Percentiles rank a stretch among this genome's conserved stretches.
phyloP scores from a whole-genome alignment of 2,113 vertebrate genomes.

The Ceyx margarethae region DNA sequence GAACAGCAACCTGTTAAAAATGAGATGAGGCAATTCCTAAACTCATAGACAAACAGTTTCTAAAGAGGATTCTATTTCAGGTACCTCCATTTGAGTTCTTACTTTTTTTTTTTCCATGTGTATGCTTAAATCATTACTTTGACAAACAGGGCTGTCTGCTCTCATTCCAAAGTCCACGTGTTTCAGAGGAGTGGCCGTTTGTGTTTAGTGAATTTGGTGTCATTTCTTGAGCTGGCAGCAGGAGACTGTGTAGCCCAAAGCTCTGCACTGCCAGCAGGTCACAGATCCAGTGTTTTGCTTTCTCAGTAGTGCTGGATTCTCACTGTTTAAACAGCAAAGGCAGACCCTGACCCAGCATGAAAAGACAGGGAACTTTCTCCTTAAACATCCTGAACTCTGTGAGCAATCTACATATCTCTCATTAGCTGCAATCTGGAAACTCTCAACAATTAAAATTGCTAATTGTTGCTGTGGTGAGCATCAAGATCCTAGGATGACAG shows the following conservation, averaged over 20 bases:
- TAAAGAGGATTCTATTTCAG: background rate
- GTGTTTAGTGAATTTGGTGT: background rate
- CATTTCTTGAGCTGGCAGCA: background rate
- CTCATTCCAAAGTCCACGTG: background rate
- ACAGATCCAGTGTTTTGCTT: background rate
- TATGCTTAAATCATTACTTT: background rate
- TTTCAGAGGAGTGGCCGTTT: background rate
- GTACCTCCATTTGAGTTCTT: background rate
- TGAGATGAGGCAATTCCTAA: background rate
- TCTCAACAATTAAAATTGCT: background rate
- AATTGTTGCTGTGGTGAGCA: background rate
- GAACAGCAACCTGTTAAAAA: background rate
- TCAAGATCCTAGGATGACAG: background rate
- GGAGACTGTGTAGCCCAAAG: background rate
- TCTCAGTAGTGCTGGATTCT: background rate
- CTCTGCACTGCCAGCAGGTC: background rate
- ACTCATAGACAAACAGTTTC: background rate
- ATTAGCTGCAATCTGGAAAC: background rate
- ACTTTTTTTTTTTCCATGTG: background rate
- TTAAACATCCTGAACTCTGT: background rate
- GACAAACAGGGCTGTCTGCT: background rate
- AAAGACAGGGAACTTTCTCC: background rate
- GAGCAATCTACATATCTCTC: background rate
- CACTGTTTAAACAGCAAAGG: background rate
- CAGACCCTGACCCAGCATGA: background rate